Base-by-base conservation (phyloP, 2,888 invertebrate species). In the Tanytarsus gracilentus region DNA sequence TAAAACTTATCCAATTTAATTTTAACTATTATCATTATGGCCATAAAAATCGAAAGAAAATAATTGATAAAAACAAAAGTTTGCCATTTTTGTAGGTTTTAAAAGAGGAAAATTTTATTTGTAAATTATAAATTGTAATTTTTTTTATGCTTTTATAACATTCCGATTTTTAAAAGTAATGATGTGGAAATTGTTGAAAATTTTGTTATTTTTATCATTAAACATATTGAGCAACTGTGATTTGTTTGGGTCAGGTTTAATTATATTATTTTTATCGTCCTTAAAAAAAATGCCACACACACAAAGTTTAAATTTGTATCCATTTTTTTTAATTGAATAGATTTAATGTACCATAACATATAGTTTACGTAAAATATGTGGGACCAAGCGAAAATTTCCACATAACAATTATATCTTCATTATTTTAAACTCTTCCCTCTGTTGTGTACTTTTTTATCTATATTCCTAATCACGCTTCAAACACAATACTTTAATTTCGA, bases 181-280 rank as follows among this genome's bases (percentile, higher is more conserved):
- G 18, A 44, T 44, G 40, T 18, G 40, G 23, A 44, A 44, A 18
- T 18, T 44, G 18, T 18, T 44, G 18, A 44, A 44, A 33, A 33
- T 33, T 33, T 33, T 33, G 33, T 33, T 44, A 44, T 11, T n/a
- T n/a, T n/a, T n/a, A n/a, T n/a, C n/a, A n/a, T n/a, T n/a, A n/a
- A n/a, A n/a, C 18, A 44, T n/a, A 44, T 11, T 44, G 44, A 18
- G 44, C 44, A 44, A 18, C 44, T 44, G 44, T 44, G 44, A 44
- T 44, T 44, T 44, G 16, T 40, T 21, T 21, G 44, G 44, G 21
- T 21, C 21, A 21, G 44, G 21, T 44, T 44, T 44, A 18, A 6
- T 21, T 21, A 44, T n/a, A n/a, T n/a, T n/a, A n/a, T n/a, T n/a
- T 11, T 36, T 14, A 2, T 9, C 2, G 4, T 11, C 14, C 14